Evolutionary conservation across 2,888 invertebrate species (phyloP), one percentile per base, ranked within the genome.

Genomic region (Synanthedon formicaeformis): DNA sequence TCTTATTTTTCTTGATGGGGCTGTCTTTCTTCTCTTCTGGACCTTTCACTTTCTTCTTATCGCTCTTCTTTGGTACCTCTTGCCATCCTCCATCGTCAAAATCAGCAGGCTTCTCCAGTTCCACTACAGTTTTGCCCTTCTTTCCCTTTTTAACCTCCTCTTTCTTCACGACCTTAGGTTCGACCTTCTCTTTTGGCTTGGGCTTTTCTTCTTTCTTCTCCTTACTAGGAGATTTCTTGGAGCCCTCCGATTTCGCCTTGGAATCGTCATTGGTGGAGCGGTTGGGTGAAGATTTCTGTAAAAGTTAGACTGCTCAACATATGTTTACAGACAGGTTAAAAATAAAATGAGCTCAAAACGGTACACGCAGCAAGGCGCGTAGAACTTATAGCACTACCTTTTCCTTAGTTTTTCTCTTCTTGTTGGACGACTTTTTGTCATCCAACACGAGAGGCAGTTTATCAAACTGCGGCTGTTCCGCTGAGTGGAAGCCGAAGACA

Each of bases 381-480:
- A 60, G 69, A 64, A 59, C 61, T 60, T 64, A 60, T 63, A 61
- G 61, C 57, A 74, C 86, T 81, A 92, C 92, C 91, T 92, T 93
- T 73, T 92, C 92, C 80, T 92, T 92, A 64, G 83, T 88, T 89
- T 92, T 92, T 65, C 89, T 88, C 76, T 92, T 93, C 81, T 92
- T 92, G 67, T 80, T 90, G 65, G 89, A 87, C 58, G 90, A 89
- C 82, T 92, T 93, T 74, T 90, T 90, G 67, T 93, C 92, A 73
- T 91, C 92, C 61, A 89, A 68, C 60, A 87, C 81, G 61, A 89
- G 78, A 48, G 91, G 89, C 58, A 93, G 85, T 79, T 93, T 92
- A 71, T 92, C 92, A 76, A 93, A 93, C 71, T 93, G 92, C 71
- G 95, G 95, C 81, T 94, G 93, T 76, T 92, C 92, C 61, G 93